Base-by-base conservation (phyloP, 2,797 vertebrate genomes). In the Petrocephalus schoutedeni region DNA sequence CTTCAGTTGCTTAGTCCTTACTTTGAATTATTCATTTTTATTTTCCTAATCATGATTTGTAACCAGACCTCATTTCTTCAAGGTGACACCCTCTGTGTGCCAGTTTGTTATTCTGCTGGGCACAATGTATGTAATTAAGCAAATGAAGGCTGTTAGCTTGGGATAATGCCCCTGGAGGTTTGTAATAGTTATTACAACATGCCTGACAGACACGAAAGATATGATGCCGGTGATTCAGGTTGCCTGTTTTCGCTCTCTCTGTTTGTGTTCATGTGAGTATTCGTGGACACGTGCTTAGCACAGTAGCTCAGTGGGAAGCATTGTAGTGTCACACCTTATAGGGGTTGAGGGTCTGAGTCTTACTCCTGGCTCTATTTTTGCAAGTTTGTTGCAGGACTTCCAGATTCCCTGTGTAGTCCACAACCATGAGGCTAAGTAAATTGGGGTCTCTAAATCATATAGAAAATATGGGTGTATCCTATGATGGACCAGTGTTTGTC, bases 1-100 rank as follows among this genome's bases (percentile, higher is more conserved):
- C 85, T 87, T 84, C 82, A 86, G 28, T 28, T 28, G 28, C 28
- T 28, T 67, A 87, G 86, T 88, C 89, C 80, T 53, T 88, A 82
- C 67, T 87, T 64, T 61, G 41, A 77, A 89, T 89, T 84, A 86
- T 90, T 89, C 88, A 88, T 90, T 89, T 91, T 91, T 90, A 90
- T 90, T 90, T 85, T 89, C 90, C 89, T 91, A 88, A 91, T 91
- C 89, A 90, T 90, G 90, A 87, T 91, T 91, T 92, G 86, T 90
- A 88, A 87, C 85, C 85, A 89, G 89, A 88, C 89, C 90, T 92
- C 82, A 85, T 91, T 91, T 91, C 89, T 88, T 91, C 89, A 91
- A 91, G 91, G 91, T 92, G 91, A 92, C 90, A 91, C 88, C 74
- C 85, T 83, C 53, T 54, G 54, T 89, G 90, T 88, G 89, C 85